Evolutionary conservation across 2,113 vertebrate genomes (phyloP).

Genomic region (Aphyosemion australe): DNA sequence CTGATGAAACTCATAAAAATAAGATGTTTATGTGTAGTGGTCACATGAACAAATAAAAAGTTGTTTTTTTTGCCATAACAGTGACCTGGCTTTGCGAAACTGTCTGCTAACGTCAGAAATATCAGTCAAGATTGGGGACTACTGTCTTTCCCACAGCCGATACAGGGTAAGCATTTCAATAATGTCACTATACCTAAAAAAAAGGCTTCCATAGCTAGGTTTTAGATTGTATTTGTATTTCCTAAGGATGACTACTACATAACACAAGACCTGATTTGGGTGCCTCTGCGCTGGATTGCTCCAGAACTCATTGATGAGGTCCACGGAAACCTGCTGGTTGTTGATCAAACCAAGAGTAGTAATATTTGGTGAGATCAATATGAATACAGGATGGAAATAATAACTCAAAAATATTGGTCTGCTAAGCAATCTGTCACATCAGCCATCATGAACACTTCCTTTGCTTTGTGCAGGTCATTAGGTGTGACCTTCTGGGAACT

Average conservation of each 20-base stretch:
- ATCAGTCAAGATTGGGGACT: constrained; percentile 95
- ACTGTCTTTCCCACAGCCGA: constrained; percentile 91
- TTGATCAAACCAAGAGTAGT: constrained; percentile 94
- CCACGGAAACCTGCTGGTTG: constrained; percentile 92
- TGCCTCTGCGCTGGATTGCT: constrained; percentile 96
- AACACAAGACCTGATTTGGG: constrained; percentile 97
- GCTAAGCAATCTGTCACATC: too few species aligned
- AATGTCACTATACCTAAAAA: not conserved
- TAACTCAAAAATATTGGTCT: not conserved
- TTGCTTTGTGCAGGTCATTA: constrained; percentile 84
- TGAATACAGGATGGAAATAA: not conserved
- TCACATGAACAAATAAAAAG: not conserved
- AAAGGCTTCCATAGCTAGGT: not conserved
- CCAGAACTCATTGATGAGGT: constrained; percentile 98
- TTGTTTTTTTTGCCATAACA: constrained; percentile 52
- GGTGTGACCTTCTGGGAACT: constrained; percentile 96
- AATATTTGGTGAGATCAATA: constrained; percentile 90
- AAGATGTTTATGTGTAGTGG: too few species aligned
- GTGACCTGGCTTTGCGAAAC: constrained; percentile 94
- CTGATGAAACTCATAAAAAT: not conserved
- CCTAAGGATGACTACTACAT: constrained; percentile 94
- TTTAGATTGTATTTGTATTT: constrained; percentile 11
- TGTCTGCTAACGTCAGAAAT: constrained; percentile 92
- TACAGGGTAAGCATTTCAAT: constrained; percentile 85
- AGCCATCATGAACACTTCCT: not conserved